Evolutionary conservation across 2,888 invertebrate species (phyloP).

Genomic region (Melinaea marsaeus): DNA sequence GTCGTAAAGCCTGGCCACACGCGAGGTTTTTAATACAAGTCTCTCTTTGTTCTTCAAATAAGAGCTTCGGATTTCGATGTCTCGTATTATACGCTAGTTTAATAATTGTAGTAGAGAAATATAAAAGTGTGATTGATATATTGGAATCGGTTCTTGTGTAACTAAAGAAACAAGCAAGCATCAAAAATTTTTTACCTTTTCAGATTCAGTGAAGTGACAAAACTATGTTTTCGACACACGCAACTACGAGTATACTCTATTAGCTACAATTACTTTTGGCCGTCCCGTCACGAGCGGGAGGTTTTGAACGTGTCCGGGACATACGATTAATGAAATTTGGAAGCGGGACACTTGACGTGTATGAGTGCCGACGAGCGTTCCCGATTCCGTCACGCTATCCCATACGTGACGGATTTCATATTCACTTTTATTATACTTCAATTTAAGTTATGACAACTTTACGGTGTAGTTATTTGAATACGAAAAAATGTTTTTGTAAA

Average conservation of each 20-base stretch:
- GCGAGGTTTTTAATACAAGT: constrained; percentile 10
- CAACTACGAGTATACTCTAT: constrained; percentile 20
- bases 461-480: neutral
- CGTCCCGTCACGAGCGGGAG: constrained; percentile 28
- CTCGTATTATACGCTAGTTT: too few species aligned
- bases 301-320: constrained; percentile 25
- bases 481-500: too few species aligned
- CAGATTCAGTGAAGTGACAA: too few species aligned
- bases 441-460: neutral
- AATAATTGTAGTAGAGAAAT: too few species aligned
- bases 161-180: too few species aligned
- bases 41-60: constrained; percentile 2
- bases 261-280: constrained; percentile 30
- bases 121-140: too few species aligned
- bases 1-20: constrained; percentile 5
- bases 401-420: constrained; percentile 6
- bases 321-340: constrained; percentile 35
- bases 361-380: constrained; percentile 20
- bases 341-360: constrained; percentile 27
- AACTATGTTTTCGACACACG: constrained; percentile 22
- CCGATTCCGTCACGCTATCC: constrained; percentile 12
- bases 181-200: too few species aligned
- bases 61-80: neutral
- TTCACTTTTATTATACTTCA: constrained; percentile 4
- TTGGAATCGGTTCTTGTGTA: too few species aligned